phyloP scores from a whole-genome alignment of 2,113 vertebrate genomes.

The Caretta caretta region DNA sequence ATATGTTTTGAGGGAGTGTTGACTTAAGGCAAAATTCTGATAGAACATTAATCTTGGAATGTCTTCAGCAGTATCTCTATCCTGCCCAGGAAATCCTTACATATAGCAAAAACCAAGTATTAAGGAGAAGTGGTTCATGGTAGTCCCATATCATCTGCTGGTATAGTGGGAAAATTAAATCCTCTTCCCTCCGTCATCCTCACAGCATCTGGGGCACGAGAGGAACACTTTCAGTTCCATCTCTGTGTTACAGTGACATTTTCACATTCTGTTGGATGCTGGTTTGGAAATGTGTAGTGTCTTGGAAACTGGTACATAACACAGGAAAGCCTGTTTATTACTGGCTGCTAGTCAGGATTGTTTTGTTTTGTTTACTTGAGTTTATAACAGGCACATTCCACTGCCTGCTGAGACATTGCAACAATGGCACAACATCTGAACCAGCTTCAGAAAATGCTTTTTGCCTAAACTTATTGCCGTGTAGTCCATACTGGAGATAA shows the following conservation, averaged over 20 bases:
- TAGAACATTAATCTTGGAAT: neutral
- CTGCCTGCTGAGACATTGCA: slow-evolving; percentile 6
- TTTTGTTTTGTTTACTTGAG: neutral
- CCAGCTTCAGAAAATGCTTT: neutral
- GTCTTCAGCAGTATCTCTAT: neutral
- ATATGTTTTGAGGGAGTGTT: neutral
- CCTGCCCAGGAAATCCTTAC: neutral
- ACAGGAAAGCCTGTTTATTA: neutral
- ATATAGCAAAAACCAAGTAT: neutral
- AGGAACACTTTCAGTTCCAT: neutral
- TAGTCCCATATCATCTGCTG: neutral
- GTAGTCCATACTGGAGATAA: neutral
- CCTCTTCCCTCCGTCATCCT: neutral
- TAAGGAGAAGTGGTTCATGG: neutral
- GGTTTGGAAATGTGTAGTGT: neutral
- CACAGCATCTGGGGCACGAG: neutral
- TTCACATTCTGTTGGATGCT: neutral
- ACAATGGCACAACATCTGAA: neutral
- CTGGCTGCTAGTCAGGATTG: neutral
- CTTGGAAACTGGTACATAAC: neutral
- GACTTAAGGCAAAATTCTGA: neutral
- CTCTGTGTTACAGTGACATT: neutral
- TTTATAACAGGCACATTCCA: neutral
- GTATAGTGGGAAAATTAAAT: neutral
- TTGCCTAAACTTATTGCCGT: neutral